A percentile compares a stretch with the other conserved stretches of the same genome.
These are phyloP conservation scores for Temnopleurus reevesii DNA, from an alignment of 53 echinoderm and acorn worm genomes.

Conservation along the genomic window DNA sequence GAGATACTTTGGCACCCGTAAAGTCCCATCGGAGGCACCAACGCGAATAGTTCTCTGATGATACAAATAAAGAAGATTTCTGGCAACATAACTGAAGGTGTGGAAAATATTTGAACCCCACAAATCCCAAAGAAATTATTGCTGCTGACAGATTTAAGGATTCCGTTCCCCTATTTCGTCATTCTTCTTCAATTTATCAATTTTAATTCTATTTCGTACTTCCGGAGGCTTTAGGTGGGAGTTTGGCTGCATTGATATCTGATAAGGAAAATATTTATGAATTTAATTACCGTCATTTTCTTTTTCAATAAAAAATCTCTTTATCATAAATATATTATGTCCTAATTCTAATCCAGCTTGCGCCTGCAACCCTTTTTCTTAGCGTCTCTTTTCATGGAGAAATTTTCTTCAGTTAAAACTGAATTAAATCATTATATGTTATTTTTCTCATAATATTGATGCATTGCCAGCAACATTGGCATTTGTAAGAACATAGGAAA, in stretches of 20 bases:
- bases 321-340: too few species aligned
- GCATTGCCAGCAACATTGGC: too few species aligned
- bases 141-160: background rate
- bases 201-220: background rate
- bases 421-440: too few species aligned
- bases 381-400: too few species aligned
- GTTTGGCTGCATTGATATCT: background rate
- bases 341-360: too few species aligned
- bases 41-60: background rate
- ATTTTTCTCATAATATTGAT: too few species aligned
- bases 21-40: background rate
- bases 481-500: too few species aligned
- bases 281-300: too few species aligned
- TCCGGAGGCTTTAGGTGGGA: background rate
- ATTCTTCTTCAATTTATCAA: background rate
- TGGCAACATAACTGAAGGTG: background rate
- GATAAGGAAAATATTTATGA: too few species aligned
- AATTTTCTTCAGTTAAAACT: too few species aligned
- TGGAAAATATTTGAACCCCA: background rate
- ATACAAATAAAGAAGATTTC: background rate
- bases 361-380: too few species aligned
- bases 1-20: background rate
- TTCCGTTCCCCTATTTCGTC: background rate
- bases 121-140: background rate
- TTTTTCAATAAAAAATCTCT: too few species aligned